Evolutionary conservation across 1,140 invertebrate genomes (phyloP), one percentile per base, ranked within the genome.

Genomic region (Drosophila fuyamai): DNA sequence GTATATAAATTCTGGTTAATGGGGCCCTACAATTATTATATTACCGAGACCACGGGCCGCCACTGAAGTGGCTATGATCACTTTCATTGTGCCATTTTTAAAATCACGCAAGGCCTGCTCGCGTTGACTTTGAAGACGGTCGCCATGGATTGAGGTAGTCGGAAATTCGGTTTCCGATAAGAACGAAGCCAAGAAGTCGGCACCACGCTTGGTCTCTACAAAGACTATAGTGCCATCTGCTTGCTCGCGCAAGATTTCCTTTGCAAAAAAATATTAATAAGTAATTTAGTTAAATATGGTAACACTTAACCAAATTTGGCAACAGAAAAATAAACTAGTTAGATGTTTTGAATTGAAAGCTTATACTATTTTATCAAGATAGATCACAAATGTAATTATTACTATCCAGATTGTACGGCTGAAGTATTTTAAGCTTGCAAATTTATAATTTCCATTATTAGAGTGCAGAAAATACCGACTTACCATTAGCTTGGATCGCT

Each of bases 61-160:
- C 1, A 99, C 98, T n/a, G 97, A 96, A 1, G 98, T 99, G 1
- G 98, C 98, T 9, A 99, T 97, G 5, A 99, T 91, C 67, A 98
- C 95, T 27, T 95, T 94, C 84, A 95, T 95, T 5, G 89, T 93
- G 2, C 97, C 97, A 58, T 84, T 94, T 81, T 95, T 95, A 90
- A 99, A 99, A 86, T 98, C 96, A 8, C 93, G 66, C 5, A 99
- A 91, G 0, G 98, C 98, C 89, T 96, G 94, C 93, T 99, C 98
- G 38, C 98, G 94, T 92, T 99, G 97, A 43, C 95, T 93, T 88
- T 99, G 98, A 4, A 96, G 92, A 13, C 98, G 94, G 93, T 98
- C 98, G 1, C 98, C 98, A 93, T 99, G 98, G 75, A 99, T 99
- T 48, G 96, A 98, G 0, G 98, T 98, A 0, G 97, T 96, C 91